phyloP scores from a whole-genome alignment of 2,113 vertebrate species.

The Pangasianodon gigas region DNA sequence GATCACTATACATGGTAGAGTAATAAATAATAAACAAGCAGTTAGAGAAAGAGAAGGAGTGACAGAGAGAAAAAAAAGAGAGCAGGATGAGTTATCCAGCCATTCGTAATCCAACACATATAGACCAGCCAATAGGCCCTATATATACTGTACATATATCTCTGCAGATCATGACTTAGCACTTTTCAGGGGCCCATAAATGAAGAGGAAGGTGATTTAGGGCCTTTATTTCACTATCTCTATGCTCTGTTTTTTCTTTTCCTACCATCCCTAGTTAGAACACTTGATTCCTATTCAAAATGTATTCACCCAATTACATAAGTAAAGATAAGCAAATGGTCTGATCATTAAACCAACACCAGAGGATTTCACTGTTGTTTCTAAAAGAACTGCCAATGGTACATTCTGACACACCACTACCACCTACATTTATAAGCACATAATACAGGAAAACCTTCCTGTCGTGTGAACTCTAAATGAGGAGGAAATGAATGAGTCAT shows the following conservation, averaged over 20 bases:
- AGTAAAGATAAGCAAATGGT: conserved; percentile 39
- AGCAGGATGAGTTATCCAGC: not conserved
- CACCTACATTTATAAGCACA: not conserved
- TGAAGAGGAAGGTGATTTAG: not conserved
- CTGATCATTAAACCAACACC: conserved; percentile 24
- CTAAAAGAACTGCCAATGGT: conserved; percentile 1
- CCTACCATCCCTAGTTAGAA: not conserved
- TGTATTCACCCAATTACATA: conserved; percentile 34
- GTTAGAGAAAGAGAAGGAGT: not conserved
- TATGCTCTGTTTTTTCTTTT: not conserved
- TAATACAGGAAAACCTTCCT: not conserved
- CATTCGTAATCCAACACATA: conserved; percentile 39
- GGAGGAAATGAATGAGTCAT: not conserved
- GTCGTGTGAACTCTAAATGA: not conserved
- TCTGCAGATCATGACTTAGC: not conserved
- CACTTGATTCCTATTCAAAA: conserved; percentile 30
- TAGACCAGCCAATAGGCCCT: not conserved
- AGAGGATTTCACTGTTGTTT: conserved; percentile 28
- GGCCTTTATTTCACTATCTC: not conserved
- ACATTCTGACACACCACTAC: not conserved
- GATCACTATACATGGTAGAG: not conserved
- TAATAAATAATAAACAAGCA: conserved; percentile 14
- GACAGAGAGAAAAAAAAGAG: conserved; percentile 41
- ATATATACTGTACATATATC: not conserved
- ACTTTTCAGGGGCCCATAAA: not conserved